Evolutionary conservation across 2,797 vertebrate genomes (phyloP).

Genomic region (Melanotaenia trifasciata): DNA sequence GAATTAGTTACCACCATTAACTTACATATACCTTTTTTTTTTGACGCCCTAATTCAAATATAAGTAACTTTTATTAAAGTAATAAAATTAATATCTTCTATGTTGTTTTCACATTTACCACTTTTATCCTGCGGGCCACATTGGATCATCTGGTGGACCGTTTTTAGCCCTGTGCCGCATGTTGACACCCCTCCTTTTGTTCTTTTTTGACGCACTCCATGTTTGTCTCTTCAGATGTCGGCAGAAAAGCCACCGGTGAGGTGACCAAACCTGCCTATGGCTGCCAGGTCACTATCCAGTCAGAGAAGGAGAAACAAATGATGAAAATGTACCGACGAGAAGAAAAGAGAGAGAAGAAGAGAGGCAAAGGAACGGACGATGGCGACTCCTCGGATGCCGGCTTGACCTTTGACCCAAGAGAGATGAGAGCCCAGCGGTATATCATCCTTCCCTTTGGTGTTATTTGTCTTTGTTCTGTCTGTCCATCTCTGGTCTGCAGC

Average conservation of each 20-base stretch:
- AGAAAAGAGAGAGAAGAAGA: constrained; percentile 91
- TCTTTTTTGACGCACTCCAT: background rate
- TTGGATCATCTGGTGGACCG: too few relatives aligned
- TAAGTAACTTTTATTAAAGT: too few relatives aligned
- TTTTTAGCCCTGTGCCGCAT: too few relatives aligned
- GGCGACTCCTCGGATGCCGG: constrained; percentile 83
- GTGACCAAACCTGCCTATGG: constrained; percentile 87
- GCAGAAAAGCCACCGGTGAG: constrained; percentile 84
- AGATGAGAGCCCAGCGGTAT: constrained; percentile 92
- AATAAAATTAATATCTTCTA: too few relatives aligned
- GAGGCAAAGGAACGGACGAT: constrained; percentile 91
- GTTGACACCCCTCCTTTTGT: too few relatives aligned
- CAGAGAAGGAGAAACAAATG: constrained; percentile 94
- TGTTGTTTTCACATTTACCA: too few relatives aligned
- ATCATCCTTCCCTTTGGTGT: constrained; percentile 1
- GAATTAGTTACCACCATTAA: too few relatives aligned
- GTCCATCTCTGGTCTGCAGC: constrained; percentile 13
- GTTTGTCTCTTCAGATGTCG: constrained; percentile 77
- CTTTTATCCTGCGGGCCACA: too few relatives aligned
- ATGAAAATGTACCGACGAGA: constrained; percentile 93
- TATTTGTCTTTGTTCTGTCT: constrained; percentile 21
- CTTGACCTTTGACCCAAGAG: constrained; percentile 91
- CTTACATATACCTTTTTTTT: too few relatives aligned
- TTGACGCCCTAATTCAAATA: too few relatives aligned
- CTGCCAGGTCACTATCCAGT: constrained; percentile 97